Percentiles rank a stretch among this genome's conserved stretches.
Evolutionary conservation across 2,888 invertebrate genomes (phyloP).

Genomic region (Erynnis tages): DNA sequence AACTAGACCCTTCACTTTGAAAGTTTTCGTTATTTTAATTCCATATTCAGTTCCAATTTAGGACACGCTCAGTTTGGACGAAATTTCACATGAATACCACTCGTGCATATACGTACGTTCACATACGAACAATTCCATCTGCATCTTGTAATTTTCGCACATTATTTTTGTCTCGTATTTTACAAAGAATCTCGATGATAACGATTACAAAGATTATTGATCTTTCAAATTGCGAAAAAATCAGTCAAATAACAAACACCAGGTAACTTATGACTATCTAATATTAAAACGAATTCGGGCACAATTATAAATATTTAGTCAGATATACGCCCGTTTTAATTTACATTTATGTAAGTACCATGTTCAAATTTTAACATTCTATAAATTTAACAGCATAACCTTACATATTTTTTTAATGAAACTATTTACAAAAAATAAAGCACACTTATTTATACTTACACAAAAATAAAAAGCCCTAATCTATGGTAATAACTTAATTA

Average conservation of each 20-base stretch:
- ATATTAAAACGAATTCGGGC: neutral
- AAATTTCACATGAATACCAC: no score
- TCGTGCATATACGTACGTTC: no score
- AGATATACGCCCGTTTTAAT: neutral
- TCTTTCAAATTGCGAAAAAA: no score
- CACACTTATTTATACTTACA: neutral
- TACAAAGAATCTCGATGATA: no score
- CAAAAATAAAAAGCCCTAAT: neutral
- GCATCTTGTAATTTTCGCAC: no score
- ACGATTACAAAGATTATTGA: no score
- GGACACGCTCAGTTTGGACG: no score
- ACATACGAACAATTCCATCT: no score
- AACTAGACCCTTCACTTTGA: neutral
- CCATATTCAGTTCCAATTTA: no score
- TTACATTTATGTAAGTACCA: neutral
- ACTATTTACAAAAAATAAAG: slow-evolving; percentile 6
- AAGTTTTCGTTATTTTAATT: no score
- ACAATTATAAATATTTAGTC: neutral
- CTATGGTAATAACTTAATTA: neutral
- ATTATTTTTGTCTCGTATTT: no score
- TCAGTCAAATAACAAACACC: slow-evolving; percentile 15
- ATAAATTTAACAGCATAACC: slow-evolving; percentile 1
- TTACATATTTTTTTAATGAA: neutral
- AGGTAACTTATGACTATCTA: neutral
- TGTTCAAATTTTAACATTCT: neutral